phyloP scores from a whole-genome alignment of 2,113 vertebrate genomes.

The Meleagris gallopavo region DNA sequence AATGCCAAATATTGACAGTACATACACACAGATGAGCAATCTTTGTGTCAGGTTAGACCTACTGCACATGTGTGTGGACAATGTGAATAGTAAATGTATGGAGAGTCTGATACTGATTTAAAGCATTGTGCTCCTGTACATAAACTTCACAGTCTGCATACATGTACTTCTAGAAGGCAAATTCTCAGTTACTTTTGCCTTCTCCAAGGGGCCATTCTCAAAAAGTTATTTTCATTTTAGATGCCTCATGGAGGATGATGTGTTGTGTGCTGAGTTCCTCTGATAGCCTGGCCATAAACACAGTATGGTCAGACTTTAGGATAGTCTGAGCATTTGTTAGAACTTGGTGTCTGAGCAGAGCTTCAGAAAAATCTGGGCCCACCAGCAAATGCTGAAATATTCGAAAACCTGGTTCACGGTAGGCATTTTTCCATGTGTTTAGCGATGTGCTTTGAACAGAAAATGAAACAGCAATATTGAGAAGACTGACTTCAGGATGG shows the following conservation, averaged over 20 bases:
- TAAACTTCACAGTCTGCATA: background rate
- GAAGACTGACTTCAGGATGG: background rate
- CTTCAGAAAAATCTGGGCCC: background rate
- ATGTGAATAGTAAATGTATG: background rate
- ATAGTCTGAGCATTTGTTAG: background rate
- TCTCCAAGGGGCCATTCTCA: background rate
- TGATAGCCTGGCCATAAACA: accelerated
- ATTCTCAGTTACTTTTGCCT: accelerated
- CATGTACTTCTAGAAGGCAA: accelerated
- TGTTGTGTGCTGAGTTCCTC: background rate
- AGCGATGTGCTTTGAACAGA: background rate
- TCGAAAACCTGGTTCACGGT: background rate
- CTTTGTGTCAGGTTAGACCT: background rate
- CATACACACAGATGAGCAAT: background rate
- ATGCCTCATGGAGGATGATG: accelerated
- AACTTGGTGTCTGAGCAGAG: background rate
- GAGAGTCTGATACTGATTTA: background rate
- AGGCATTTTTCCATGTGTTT: background rate
- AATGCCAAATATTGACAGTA: background rate
- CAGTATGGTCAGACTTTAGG: accelerated
- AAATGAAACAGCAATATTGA: background rate
- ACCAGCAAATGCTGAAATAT: background rate
- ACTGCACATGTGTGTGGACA: background rate
- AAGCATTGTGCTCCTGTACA: background rate
- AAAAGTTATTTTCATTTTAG: background rate